Base-by-base conservation (phyloP, 2,888 invertebrate genomes). In the Phyllotreta striolata region DNA sequence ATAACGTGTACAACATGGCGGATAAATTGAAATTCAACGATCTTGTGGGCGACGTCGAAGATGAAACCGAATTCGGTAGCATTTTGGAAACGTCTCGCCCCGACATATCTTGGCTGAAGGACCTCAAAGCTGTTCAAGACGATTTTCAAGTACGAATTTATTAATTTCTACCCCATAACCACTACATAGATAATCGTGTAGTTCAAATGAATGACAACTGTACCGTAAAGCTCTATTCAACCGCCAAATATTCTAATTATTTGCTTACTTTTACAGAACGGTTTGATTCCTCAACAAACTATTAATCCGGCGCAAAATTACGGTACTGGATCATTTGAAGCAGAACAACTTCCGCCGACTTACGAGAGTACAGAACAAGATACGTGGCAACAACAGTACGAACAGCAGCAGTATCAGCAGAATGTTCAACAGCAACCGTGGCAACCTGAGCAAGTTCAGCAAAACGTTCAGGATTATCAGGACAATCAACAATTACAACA, bases 51-150 rank as follows among this genome's bases (percentile, higher is more conserved):
- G 76, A 77, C 46, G 72, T 66, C 6, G 76, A 76, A 51, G 82
- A 83, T 63, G 76, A 77, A 54, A 73, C 77, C 55, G 74, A 77
- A 63, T 74, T 70, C 47, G 79, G 76, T 7, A 71, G 74, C 14
- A 73, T 73, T 39, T 57, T 75, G 40, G 79, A 78, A 51, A 74
- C 73, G 5, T 78, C 73, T 60, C 73, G 80, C 59, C 81, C 83
- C 0, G 87, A 88, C 74, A 84, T 86, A 52, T 78, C 80, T 6
- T 89, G 89, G 89, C 77, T 89, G 55, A 81, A 83, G 70, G 83
- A 81, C 70, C 77, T 87, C n/a, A 80, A 81, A 8, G 77, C 79
- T 8, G 76, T 85, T 43, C 78, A 83, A 59, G 76, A 77, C 58
- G 81, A 83, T 78, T 79, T 79, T 70, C 77, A 81, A 71, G 84